Evolutionary conservation across 2,797 vertebrate species (phyloP).

Genomic region (Enteromius unitaeniatus): DNA sequence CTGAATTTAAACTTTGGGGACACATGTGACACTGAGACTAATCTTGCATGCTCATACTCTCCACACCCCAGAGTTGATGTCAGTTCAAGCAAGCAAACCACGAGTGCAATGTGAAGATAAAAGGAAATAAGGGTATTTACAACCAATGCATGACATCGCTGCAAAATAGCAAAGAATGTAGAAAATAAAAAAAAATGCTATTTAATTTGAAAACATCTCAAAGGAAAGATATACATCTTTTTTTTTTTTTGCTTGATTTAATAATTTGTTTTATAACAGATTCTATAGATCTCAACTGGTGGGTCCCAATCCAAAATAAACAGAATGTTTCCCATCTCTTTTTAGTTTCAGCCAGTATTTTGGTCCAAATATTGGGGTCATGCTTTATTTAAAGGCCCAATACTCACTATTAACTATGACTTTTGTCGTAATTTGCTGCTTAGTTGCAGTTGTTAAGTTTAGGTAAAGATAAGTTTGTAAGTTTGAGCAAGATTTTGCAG

Average conservation of each 20-base stretch:
- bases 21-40: slow-evolving; percentile 26
- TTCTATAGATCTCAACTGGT: neutral
- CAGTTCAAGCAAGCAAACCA: slow-evolving; percentile 6
- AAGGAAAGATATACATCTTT: no score
- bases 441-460: no score
- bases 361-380: neutral
- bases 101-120: slow-evolving; percentile 51
- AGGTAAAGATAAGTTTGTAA: no score
- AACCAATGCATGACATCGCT: neutral
- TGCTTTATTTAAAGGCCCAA: no score
- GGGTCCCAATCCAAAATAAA: neutral
- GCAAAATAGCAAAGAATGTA: neutral
- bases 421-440: no score
- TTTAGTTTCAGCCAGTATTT: neutral
- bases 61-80: slow-evolving; percentile 42
- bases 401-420: no score
- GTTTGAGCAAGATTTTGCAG: no score
- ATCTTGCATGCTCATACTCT: slow-evolving; percentile 45
- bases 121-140: neutral
- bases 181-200: slow-evolving; percentile 5
- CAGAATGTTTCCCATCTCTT: neutral
- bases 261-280: neutral
- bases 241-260: neutral
- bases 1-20: neutral
- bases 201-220: neutral